These are phyloP conservation scores for Philypnodon macrostomus DNA, from an alignment of 2,797 vertebrate genomes.

Conservation along the genomic window DNA sequence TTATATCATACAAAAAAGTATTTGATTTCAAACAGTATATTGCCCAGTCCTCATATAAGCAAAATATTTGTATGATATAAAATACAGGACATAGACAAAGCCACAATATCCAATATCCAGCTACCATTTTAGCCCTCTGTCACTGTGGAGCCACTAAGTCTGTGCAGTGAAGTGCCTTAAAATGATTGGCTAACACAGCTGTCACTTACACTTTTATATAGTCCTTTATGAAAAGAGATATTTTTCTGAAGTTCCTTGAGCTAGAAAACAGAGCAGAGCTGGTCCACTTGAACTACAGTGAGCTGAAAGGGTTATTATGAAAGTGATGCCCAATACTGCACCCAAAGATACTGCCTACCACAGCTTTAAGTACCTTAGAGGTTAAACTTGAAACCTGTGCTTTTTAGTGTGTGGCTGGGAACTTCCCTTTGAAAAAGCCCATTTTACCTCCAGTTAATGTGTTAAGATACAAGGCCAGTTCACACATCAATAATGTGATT, in stretches of 20 bases:
- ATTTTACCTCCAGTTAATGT: constrained; percentile 3
- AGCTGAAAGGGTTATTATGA: constrained; percentile 9
- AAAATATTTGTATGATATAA: background rate
- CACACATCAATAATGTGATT: constrained; percentile 29
- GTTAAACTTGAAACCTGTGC: constrained; percentile 9
- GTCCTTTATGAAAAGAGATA: constrained; percentile 8
- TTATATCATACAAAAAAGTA: too few relatives aligned
- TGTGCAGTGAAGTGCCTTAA: constrained; percentile 12
- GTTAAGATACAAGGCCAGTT: background rate
- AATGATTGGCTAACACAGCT: constrained; percentile 8
- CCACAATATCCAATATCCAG: constrained; percentile 3
- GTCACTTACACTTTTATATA: constrained; percentile 4
- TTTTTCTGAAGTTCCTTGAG: constrained; percentile 6
- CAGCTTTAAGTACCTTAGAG: constrained; percentile 11
- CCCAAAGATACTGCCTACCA: constrained; percentile 8
- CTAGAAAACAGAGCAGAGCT: constrained; percentile 2
- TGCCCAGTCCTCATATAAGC: too few relatives aligned
- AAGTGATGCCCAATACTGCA: constrained; percentile 12
- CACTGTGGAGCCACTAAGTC: constrained; percentile 7
- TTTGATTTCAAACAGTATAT: too few relatives aligned
- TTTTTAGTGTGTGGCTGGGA: constrained; percentile 25
- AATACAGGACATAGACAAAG: constrained; percentile 1
- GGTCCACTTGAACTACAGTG: constrained; percentile 10
- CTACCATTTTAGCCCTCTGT: constrained; percentile 2
- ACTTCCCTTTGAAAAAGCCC: constrained; percentile 11